A percentile compares a stretch with the other conserved stretches of the same genome.
Evolutionary conservation across 2,113 vertebrate genomes (phyloP).

Genomic region (Poeciliopsis retropinna): DNA sequence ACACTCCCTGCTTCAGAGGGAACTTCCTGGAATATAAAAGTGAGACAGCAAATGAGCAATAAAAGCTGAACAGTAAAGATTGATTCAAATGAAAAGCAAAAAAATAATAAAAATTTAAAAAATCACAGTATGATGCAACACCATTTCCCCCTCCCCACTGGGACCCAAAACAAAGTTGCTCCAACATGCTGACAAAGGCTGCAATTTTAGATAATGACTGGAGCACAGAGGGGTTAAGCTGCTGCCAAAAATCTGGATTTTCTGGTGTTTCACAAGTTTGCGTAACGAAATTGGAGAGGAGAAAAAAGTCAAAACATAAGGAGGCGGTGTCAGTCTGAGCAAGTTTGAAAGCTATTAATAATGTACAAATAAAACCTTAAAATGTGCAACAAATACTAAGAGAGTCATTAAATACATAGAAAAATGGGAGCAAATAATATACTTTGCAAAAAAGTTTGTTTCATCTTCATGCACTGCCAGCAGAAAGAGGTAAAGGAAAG

Average conservation of each 20-base stretch:
- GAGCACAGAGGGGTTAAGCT: conserved; percentile 28
- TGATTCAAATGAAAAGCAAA: conserved; percentile 52
- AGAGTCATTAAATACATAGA: not conserved
- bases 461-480: conserved; percentile 8
- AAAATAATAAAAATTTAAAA: conserved; percentile 21
- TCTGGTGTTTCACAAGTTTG: conserved; percentile 58
- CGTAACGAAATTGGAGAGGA: conserved; percentile 21
- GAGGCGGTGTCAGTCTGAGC: conserved; percentile 30
- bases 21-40: conserved; percentile 98
- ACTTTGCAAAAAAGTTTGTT: not conserved
- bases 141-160: not conserved
- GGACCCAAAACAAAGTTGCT: conserved; percentile 51
- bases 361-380: conserved; percentile 10
- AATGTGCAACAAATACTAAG: conserved; percentile 4
- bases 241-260: conserved; percentile 38
- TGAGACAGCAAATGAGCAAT: conserved; percentile 94
- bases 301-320: conserved; percentile 24
- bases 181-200: conserved; percentile 59
- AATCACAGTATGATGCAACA: conserved; percentile 18
- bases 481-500: not conserved
- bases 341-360: conserved; percentile 21
- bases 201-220: conserved; percentile 41
- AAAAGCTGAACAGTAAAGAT: conserved; percentile 93
- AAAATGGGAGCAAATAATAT: not conserved
- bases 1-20: conserved; percentile 99